Evolutionary conservation across 2,797 vertebrate species (phyloP).

Genomic region (Melanotaenia boesemani): DNA sequence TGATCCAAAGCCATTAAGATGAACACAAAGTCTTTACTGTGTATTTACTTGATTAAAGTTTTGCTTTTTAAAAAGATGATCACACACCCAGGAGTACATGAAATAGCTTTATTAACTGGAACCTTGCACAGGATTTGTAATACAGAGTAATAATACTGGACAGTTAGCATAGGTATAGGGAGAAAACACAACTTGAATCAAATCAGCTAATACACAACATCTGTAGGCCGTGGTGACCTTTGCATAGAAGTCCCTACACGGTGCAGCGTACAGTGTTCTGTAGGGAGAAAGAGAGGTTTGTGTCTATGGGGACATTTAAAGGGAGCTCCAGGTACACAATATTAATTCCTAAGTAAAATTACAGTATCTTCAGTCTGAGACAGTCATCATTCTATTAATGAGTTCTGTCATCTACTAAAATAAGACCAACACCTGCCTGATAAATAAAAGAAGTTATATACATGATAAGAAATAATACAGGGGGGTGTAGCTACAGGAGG

Average conservation of each 20-base stretch:
- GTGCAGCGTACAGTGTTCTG: constrained; percentile 8
- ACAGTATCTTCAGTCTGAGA: constrained; percentile 50
- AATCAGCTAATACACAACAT: constrained; percentile 45
- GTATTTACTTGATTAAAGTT: not conserved
- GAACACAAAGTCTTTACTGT: too few relatives aligned
- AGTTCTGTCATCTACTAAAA: constrained; percentile 45
- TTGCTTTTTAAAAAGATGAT: not conserved
- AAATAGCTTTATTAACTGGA: constrained; percentile 75
- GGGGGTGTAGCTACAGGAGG: constrained; percentile 18
- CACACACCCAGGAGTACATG: constrained; percentile 14
- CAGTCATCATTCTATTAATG: constrained; percentile 29
- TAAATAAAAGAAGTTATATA: constrained; percentile 75
- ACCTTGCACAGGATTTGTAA: constrained; percentile 65
- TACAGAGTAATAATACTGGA: constrained; percentile 65
- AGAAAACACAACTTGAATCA: constrained; percentile 45
- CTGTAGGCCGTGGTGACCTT: constrained; percentile 46
- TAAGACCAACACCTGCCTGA: constrained; percentile 47
- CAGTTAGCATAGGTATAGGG: constrained; percentile 60
- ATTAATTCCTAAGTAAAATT: constrained; percentile 58
- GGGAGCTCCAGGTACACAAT: constrained; percentile 48
- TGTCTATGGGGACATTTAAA: constrained; percentile 56
- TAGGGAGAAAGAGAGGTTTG: not conserved
- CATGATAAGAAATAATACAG: constrained; percentile 41
- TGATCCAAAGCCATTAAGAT: too few relatives aligned
- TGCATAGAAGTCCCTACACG: constrained; percentile 73